Conservation (phyloP, 2,113 vertebrate species). For the Oplegnathus fasciatus region DNA sequence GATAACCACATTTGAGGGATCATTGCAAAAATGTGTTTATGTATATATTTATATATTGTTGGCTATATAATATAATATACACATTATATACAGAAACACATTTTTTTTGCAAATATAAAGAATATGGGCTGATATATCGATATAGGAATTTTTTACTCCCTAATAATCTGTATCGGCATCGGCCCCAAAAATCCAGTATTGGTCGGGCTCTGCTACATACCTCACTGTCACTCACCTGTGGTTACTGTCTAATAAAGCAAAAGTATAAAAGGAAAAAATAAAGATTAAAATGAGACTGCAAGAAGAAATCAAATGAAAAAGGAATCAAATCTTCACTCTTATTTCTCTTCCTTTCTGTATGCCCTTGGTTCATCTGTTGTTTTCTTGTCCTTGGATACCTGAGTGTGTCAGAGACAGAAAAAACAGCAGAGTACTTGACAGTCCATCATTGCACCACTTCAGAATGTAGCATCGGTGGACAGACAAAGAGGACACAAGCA, state of each 20-base stretch:
- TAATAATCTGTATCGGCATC: too few relatives aligned
- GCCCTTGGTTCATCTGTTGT: conserved; percentile 61
- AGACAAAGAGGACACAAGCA: conserved; percentile 43
- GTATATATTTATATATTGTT: too few relatives aligned
- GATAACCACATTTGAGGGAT: too few relatives aligned
- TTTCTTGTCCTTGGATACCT: conserved; percentile 69
- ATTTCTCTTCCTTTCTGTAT: conserved; percentile 15
- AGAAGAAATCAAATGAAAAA: conserved; percentile 41
- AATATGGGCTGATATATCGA: too few relatives aligned
- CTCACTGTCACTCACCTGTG: background rate
- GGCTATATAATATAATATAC: too few relatives aligned
- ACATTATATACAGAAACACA: too few relatives aligned
- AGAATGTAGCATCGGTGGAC: conserved; percentile 60
- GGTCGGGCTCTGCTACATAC: too few relatives aligned
- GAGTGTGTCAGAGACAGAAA: conserved; percentile 44
- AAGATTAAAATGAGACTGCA: background rate
- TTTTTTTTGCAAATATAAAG: too few relatives aligned
- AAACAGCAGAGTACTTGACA: conserved; percentile 61
- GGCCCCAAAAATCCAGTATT: too few relatives aligned
- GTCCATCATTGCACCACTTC: conserved; percentile 60
- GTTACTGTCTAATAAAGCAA: conserved; percentile 7
- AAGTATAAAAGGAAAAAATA: conserved; percentile 10
- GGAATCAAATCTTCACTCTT: conserved; percentile 30
- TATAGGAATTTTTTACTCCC: too few relatives aligned
- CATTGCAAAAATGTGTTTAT: too few relatives aligned